Evolutionary conservation across 1,140 invertebrate genomes (phyloP), one percentile per base, ranked within the genome.

Genomic region (Nixonia krombeini): DNA sequence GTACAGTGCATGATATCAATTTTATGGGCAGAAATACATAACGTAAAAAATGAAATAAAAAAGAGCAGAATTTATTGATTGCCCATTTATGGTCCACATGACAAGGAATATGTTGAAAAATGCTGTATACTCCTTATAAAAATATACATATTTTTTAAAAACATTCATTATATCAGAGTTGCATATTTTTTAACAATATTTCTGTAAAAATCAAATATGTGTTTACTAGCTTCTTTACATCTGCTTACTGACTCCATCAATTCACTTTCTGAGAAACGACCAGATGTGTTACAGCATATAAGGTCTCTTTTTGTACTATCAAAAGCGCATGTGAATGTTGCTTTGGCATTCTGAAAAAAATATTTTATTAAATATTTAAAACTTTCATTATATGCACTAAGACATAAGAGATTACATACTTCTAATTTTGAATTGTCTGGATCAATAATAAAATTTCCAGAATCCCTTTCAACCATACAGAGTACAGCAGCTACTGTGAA

Each of bases 401-500:
- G 21, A 21, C 9, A 28, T 44, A 29, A 29, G 46, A 15, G 2
- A 15, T 9, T 38, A 17, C 10, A 40, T 80, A 87, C 87, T 68
- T 87, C 69, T 42, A 88, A 77, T 64, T 90, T 80, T 45, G 62
- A 77, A 13, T 17, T 58, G 4, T 88, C 83, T 1, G 93, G 92
- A 85, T 94, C 91, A 1, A 95, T 52, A 41, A 91, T 77, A 10
- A 94, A 80, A 38, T 90, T 83, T 1, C 88, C 90, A 4, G 78
- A 74, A 1, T 88, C 64, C 8, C 87, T 80, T 52, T 90, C 87
- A 8, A 96, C 86, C 49, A 89, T 90, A 80, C 92, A 93, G 35
- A 88, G 87, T 0, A 93, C 87, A 0, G 92, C 92, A n/a, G 92
- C 93, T 65, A 96, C 88, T 21, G 91, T 88, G 76, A 88, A 92